Evolutionary conservation across 2,888 invertebrate genomes (phyloP), one percentile per base, ranked within the genome.

Genomic region (Hipparchia semele): DNA sequence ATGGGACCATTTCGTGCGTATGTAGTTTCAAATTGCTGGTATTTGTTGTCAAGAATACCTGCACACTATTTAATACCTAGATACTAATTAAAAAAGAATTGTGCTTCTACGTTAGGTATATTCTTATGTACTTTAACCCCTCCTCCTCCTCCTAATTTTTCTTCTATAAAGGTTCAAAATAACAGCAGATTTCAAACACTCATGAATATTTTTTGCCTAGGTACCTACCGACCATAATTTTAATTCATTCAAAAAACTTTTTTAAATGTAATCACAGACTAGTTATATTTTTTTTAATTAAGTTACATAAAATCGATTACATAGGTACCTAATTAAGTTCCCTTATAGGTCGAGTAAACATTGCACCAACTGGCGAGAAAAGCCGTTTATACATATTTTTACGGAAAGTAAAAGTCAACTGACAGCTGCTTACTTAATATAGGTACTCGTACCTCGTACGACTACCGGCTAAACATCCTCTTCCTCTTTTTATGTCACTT

Each of bases 11-110:
- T 72, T 62, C 46, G 56, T 69, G 23, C 64, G 70, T 23, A 72
- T 54, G 60, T 60, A 13, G 54, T 70, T 56, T 68, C 46, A 71
- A 73, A 75, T 71, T 75, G 66, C 69, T 45, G 65, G 23, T 68
- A 74, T 65, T 73, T 64, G 59, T 69, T 69, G 62, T 56, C 7
- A 68, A 60, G 23, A 72, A 5, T 39, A 23, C 39, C 2, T 59
- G 23, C 59, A 54, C 71, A 59, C 62, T 23, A 53, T 13, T 51
- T 49, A 56, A 46, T 70, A 66, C 5, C 12, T 56, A 33, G 33
- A 54, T 54, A 61, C 46, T 56, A 56, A 54, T 66, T 66, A 56
- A 45, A 56, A 66, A 46, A 46, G 13, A 13, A 58, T 46, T 7
- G 0, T n/a, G 46, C 67, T 58, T 65, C 12, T 53, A 9, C 49